Evolutionary conservation across 2,797 vertebrate genomes (phyloP), one percentile per base, ranked within the genome.

Genomic region (Tokudaia tokunoshimensis): DNA sequence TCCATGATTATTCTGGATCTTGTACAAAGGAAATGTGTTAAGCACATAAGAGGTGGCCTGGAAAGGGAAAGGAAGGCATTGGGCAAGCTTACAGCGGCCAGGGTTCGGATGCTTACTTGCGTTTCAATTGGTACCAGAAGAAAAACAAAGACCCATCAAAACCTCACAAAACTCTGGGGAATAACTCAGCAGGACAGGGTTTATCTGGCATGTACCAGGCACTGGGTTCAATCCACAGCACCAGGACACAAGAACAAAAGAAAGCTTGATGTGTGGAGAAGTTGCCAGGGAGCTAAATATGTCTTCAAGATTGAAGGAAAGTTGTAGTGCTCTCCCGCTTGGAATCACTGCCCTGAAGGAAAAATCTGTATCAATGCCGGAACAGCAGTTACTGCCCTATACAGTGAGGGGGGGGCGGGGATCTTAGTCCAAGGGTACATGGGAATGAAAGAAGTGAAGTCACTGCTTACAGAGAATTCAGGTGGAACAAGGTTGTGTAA

Each of bases 351-450:
- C 34, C 34, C 44, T 63, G 88, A 91, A 96, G 94, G 95, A 96
- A 93, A 97, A 96, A 97, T 97, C 91, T 97, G 88, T 95, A 95
- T 92, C 80, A 86, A 96, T 85, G 67, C 93, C 91, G 47, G 79
- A 92, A 95, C 44, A 90, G 87, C 67, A 89, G 83, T 90, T 20
- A 22, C 59, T 59, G 59, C 6, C 59, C 6, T 20, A 2, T 59
- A 22, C 59, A 59, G 20, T 1, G 61, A 24, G 61, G 3, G 24
- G 1, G 24, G 3, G 59, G 24, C 74, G 92, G 63, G 55, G 52
- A 1, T 6, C 26, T 15, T 52, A 67, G 85, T 34, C 59, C 81
- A 79, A 86, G n/a, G 74, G n/a, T 20, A 81, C 41, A 85, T 76
- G 70, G 86, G 90, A 65, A 78, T 34, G 26, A 0, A 81, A n/a